These are phyloP conservation scores for Pseudococcus jackbeardsleyi DNA, from an alignment of 2,888 invertebrate species.

Conservation along the genomic window DNA sequence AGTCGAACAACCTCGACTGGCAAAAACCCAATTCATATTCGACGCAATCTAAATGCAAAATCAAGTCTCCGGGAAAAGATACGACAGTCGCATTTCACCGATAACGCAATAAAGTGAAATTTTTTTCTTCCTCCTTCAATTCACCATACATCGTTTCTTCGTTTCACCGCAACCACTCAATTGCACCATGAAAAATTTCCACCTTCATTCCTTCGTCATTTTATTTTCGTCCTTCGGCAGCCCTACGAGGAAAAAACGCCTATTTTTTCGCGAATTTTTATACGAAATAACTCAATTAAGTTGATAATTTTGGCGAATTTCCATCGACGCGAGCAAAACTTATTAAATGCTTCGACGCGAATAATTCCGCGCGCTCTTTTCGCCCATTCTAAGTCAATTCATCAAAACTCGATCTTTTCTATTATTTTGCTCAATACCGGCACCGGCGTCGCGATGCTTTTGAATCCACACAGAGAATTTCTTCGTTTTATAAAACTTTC, in stretches of 20 bases:
- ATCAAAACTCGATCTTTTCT: conserved; percentile 31
- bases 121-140: neutral
- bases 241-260: neutral
- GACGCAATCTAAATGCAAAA: conserved; percentile 8
- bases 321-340: neutral
- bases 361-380: conserved; percentile 1
- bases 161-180: neutral
- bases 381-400: conserved; percentile 33
- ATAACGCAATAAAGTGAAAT: conserved; percentile 15
- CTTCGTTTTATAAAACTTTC: neutral
- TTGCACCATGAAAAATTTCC: neutral
- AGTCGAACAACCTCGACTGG: too few species aligned
- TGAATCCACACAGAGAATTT: neutral
- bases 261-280: neutral
- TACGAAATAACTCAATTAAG: conserved; percentile 24
- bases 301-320: conserved; percentile 30
- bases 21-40: neutral
- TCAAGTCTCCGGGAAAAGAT: neutral
- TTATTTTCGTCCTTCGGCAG: neutral
- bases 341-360: conserved; percentile 39
- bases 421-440: neutral
- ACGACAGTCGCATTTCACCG: neutral
- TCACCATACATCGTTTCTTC: neutral
- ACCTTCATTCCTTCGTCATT: neutral
- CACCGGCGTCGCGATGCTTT: neutral